Evolutionary conservation across 1,140 invertebrate species (phyloP).

Genomic region (Lordiphosa clarofinis): DNA sequence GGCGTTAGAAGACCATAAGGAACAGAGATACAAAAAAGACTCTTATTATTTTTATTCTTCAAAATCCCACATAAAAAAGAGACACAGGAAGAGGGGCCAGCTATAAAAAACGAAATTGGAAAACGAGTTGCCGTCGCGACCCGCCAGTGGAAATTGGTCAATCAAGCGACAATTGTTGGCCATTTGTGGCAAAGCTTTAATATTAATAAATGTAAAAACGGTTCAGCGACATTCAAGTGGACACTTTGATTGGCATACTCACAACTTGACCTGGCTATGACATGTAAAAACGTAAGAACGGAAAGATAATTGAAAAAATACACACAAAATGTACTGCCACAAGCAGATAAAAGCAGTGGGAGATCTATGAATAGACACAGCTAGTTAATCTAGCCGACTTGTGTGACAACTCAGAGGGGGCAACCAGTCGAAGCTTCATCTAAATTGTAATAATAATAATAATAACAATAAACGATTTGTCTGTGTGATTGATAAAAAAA

Average conservation of each 20-base stretch:
- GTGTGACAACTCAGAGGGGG: background rate
- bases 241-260: slow-evolving; percentile 50
- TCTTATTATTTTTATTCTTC: slow-evolving; percentile 1
- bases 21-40: slow-evolving; percentile 21
- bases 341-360: slow-evolving; percentile 42
- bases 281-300: slow-evolving; percentile 35
- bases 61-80: slow-evolving; percentile 19
- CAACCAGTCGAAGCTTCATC: too few relatives aligned
- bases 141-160: slow-evolving; percentile 60
- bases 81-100: slow-evolving; percentile 1
- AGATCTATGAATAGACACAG: slow-evolving; percentile 35
- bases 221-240: slow-evolving; percentile 40
- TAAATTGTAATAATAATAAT: slow-evolving; percentile 26
- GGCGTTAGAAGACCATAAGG: slow-evolving; percentile 26
- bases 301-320: slow-evolving; percentile 67
- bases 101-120: slow-evolving; percentile 59
- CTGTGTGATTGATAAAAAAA: slow-evolving; percentile 49
- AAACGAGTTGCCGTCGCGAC: slow-evolving; percentile 46
- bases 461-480: slow-evolving; percentile 47
- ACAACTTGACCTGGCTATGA: slow-evolving; percentile 34
- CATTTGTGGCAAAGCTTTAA: slow-evolving; percentile 59
- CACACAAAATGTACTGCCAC: slow-evolving; percentile 49
- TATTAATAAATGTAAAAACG: slow-evolving; percentile 49
- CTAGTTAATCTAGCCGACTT: slow-evolving; percentile 5
- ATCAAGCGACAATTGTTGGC: slow-evolving; percentile 72